Evolutionary conservation across 2,113 vertebrate species (phyloP), one percentile per base, ranked within the genome.

Genomic region (Chaetodon trifascialis): DNA sequence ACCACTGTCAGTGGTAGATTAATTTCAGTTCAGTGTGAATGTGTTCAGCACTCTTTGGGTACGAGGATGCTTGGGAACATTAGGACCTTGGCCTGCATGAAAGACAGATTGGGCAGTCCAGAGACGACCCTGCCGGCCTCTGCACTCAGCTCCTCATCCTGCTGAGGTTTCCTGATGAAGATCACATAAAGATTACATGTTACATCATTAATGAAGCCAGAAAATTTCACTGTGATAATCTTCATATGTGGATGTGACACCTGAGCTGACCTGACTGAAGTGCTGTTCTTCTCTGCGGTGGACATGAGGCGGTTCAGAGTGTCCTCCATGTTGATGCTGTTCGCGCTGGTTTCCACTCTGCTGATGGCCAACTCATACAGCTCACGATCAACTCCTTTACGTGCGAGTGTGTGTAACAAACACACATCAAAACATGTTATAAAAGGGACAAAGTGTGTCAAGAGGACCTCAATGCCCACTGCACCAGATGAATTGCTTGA

Each of bases 321-420:
- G 78, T 98, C 97, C 5, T 95, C 95, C 86, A 94, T 91, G 84
- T 92, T 94, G 86, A 69, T 95, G 91, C 91, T 93, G 75, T 91
- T 66, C 2, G 76, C 91, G 85, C 92, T 91, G 83, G 89, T 88
- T 93, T 98, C 97, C 95, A 97, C 92, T 92, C 97, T 97, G 90
- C 97, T 97, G 94, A 98, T 96, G 91, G 96, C 97, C 94, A 98
- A 91, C 76, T 97, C 96, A 87, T 97, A 97, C 85, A 99, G 94
- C 91, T 98, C 97, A 78, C 95, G 97, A 94, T 99, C 97, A 91
- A 98, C 96, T 95, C 97, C 97, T 97, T 96, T 9, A 54, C 47
- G 3, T 17, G 21, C 3, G 14, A 30, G 47, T 5, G 60, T 44
- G 25, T 2, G 10, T 38, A 38, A 62, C 19, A 85, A 62, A 73